Percentiles rank a stretch among this genome's conserved stretches.
Evolutionary conservation across 2,113 vertebrate species (phyloP).

Genomic region (Centropus unirufus): DNA sequence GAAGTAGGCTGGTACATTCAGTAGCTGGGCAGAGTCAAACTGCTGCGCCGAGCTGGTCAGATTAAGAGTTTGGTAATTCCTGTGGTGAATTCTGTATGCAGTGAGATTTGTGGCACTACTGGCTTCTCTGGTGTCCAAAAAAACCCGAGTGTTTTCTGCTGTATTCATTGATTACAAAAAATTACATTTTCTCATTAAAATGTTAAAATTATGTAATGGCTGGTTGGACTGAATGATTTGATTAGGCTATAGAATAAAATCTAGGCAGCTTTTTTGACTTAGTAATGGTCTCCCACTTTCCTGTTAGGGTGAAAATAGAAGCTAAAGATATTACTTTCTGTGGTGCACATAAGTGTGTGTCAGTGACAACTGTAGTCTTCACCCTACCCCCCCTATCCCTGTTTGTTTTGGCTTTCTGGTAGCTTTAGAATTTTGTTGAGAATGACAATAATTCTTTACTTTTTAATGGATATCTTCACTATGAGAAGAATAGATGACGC

Average conservation of each 20-base stretch:
- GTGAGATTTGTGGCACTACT: constrained; percentile 35
- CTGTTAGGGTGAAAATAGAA: constrained; percentile 2
- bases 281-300: background rate
- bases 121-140: constrained; percentile 48
- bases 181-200: constrained; percentile 10
- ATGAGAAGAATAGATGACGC: background rate
- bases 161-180: constrained; percentile 5
- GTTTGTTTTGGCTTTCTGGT: constrained; percentile 29
- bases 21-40: constrained; percentile 34
- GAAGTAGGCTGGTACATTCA: constrained; percentile 48
- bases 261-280: background rate
- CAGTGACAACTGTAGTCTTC: constrained; percentile 12
- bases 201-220: background rate
- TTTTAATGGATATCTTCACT: background rate
- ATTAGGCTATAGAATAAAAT: background rate
- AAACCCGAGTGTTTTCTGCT: constrained; percentile 3
- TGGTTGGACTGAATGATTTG: background rate
- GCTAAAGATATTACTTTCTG: background rate
- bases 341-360: background rate
- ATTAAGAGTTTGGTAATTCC: constrained; percentile 9
- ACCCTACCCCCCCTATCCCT: background rate
- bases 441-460: background rate
- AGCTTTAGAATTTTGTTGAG: constrained; percentile 22
- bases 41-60: background rate
- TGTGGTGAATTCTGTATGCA: background rate